These are phyloP conservation scores for Zootermopsis nevadensis DNA, from an alignment of 2,888 invertebrate genomes.

Conservation along the genomic window DNA sequence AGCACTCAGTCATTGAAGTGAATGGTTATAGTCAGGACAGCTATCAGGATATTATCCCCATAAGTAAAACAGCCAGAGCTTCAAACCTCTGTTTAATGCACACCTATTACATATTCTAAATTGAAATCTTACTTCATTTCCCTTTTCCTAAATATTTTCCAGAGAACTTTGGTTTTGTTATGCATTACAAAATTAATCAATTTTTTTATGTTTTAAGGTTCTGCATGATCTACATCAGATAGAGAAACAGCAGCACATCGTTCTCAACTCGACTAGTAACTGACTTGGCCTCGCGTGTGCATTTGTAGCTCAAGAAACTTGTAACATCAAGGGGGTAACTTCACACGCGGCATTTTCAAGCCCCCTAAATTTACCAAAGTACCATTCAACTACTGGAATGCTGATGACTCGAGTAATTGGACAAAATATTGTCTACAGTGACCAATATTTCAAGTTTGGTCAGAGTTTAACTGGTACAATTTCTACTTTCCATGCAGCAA, in stretches of 20 bases:
- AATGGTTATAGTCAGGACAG: too few relatives aligned
- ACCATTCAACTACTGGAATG: neutral
- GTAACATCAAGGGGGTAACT: constrained; percentile 39
- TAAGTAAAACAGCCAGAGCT: too few relatives aligned
- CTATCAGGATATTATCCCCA: too few relatives aligned
- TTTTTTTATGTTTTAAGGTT: constrained; percentile 60
- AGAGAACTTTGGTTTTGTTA: neutral
- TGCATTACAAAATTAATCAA: neutral
- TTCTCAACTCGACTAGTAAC: constrained; percentile 58
- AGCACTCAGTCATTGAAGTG: too few relatives aligned
- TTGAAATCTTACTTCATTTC: too few relatives aligned
- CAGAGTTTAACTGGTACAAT: constrained; percentile 39
- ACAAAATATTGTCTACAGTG: constrained; percentile 66
- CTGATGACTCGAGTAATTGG: neutral
- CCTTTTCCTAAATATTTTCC: too few relatives aligned
- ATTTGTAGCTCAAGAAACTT: constrained; percentile 23
- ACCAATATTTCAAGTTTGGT: constrained; percentile 62
- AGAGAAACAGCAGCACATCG: constrained; percentile 60
- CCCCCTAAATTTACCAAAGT: constrained; percentile 17
- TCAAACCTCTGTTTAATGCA: too few relatives aligned
- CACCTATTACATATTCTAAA: too few relatives aligned
- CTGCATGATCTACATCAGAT: constrained; percentile 69
- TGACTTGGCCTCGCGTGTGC: constrained; percentile 60
- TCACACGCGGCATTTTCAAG: constrained; percentile 41
- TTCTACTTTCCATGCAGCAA: constrained; percentile 24